Base-by-base conservation (phyloP, 2,888 invertebrate genomes). In the Lasioglossum villosulum region DNA sequence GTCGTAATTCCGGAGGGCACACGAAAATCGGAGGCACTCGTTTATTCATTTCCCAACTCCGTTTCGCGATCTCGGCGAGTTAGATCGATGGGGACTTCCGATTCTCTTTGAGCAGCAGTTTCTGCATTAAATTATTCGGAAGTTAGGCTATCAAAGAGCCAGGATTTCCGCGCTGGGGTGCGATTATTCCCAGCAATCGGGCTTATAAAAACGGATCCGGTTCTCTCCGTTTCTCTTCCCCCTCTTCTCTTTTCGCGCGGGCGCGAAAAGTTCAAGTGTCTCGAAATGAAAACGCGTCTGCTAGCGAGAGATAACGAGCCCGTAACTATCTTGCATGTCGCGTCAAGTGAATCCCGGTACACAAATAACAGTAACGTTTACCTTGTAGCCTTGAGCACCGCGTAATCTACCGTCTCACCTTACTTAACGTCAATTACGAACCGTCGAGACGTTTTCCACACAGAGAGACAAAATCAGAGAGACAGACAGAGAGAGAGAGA, bases 261-360 rank as follows among this genome's bases (percentile, higher is more conserved):
- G 48, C 48, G 48, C 30, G 48, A 73, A 73, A 48, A 73, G 73
- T 73, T 73, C 73, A 73, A 34, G 73, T 34, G 73, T 34, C 48
- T 73, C 73, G 73, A 34, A 73, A 73, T 73, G 45, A 73, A 56
- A 48, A 75, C 37, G 59, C 39, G 84, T 83, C 84, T 84, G 84
- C 70, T 78, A 59, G 78, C 48, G 70, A 73, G 83, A 70, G 83
- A 84, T 84, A 84, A 84, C 84, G 84, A 84, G 84, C 84, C 23
- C 84, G 59, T 81, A 82, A 82, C 83, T 76, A 82, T 82, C 72
- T 56, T 82, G 75, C 72, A 72, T 70, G 84, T 66, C 82, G 82
- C 42, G 75, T 83, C 84, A 68, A 75, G 73, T 78, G 74, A 84
- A 78, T 84, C 84, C 63, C 78, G n/a, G 78, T 52, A 74, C 74